Percentiles rank a stretch among this genome's conserved stretches.
phyloP scores from a whole-genome alignment of 1,140 invertebrate species.

The Scaptomyza graminum region DNA sequence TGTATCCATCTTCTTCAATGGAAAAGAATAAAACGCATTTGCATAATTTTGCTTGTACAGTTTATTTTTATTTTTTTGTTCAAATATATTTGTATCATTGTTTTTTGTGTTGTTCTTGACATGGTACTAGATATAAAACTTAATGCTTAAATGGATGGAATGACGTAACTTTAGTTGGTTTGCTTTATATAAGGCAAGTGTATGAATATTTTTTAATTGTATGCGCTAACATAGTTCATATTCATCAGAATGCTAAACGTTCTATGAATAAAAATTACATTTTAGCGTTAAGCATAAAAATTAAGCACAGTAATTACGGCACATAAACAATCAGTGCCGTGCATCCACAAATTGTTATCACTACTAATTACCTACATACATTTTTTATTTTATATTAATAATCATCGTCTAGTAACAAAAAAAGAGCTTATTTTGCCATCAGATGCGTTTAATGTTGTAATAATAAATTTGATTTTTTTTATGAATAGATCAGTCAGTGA shows the following conservation, averaged over 20 bases:
- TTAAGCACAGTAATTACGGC: conserved; percentile 10
- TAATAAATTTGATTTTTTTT: conserved; percentile 23
- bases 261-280: background rate
- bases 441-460: conserved; percentile 23
- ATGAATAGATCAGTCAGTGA: conserved; percentile 63
- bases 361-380: background rate
- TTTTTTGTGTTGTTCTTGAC: conserved; percentile 23
- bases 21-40: conserved; percentile 10
- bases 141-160: conserved; percentile 45
- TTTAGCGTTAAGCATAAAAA: too few relatives aligned
- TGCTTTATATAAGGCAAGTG: background rate
- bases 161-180: conserved; percentile 32
- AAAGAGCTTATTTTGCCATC: background rate
- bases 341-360: background rate
- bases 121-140: conserved; percentile 23
- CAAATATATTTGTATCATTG: conserved; percentile 14
- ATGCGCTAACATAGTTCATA: background rate
- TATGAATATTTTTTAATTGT: background rate
- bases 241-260: background rate
- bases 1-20: conserved; percentile 1
- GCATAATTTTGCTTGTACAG: conserved; percentile 31
- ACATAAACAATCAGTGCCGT: background rate
- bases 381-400: background rate
- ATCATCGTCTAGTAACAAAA: background rate
- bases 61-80: conserved; percentile 35